phyloP scores from a whole-genome alignment of 1,140 invertebrate species.

The Mycetomoellerius zeteki region DNA sequence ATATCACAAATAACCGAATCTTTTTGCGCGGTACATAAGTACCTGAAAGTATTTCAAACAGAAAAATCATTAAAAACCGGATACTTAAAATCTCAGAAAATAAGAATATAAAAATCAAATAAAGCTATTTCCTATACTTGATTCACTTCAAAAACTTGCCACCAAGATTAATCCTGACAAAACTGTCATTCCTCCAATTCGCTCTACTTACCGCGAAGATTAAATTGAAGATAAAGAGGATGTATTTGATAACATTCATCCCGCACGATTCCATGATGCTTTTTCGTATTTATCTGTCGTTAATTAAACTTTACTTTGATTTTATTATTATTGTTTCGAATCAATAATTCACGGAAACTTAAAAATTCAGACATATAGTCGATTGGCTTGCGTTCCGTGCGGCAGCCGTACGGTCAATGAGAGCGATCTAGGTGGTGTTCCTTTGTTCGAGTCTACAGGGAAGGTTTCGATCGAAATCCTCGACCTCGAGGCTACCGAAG shows the following conservation, averaged over 20 bases:
- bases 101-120: too few relatives aligned
- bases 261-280: conserved; percentile 88
- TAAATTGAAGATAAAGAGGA: conserved; percentile 93
- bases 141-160: background rate
- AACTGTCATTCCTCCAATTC: background rate
- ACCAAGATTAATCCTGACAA: background rate
- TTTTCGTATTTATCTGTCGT: conserved; percentile 63
- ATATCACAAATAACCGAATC: background rate
- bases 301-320: background rate
- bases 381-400: conserved; percentile 23
- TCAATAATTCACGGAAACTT: background rate
- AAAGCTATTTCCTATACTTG: too few relatives aligned
- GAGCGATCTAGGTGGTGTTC: conserved; percentile 20
- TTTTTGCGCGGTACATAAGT: background rate
- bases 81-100: background rate
- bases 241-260: conserved; percentile 93
- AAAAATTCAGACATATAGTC: conserved; percentile 30
- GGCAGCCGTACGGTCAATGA: conserved; percentile 39
- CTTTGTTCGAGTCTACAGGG: conserved; percentile 16
- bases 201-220: conserved; percentile 92
- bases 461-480: conserved; percentile 62
- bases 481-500: background rate
- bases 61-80: conserved; percentile 25
- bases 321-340: conserved; percentile 18
- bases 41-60: background rate